Evolutionary conservation across 2,113 vertebrate species (phyloP).

Genomic region (Tragelaphus imberbis): DNA sequence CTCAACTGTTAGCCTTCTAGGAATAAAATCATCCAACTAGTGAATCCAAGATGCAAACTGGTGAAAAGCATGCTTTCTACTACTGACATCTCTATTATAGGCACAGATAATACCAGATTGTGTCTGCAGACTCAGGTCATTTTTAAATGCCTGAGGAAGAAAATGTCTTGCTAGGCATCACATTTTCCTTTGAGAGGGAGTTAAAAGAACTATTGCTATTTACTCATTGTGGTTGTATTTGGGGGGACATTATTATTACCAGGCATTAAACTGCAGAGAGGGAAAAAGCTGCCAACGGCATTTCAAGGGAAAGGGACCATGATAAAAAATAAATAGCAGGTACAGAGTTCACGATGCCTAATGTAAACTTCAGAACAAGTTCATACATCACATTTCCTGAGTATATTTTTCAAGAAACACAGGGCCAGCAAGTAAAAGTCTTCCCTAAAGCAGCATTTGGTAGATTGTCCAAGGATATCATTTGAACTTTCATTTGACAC

Average conservation of each 20-base stretch:
- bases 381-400: neutral
- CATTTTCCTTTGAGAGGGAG: constrained; percentile 25
- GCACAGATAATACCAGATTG: neutral
- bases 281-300: neutral
- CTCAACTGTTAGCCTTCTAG: neutral
- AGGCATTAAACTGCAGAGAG: neutral
- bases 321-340: neutral
- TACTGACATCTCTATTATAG: constrained; percentile 40
- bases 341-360: neutral
- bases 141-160: constrained; percentile 6
- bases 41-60: neutral
- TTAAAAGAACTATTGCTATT: constrained; percentile 24
- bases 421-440: neutral
- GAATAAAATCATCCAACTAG: constrained; percentile 8
- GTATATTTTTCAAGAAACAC: neutral
- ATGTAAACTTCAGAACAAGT: neutral
- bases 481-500: neutral
- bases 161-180: neutral
- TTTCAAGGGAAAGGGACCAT: constrained; percentile 33
- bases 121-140: constrained; percentile 51
- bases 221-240: neutral
- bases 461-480: neutral
- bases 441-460: neutral
- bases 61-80: neutral
- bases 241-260: neutral